Evolutionary conservation across 2,888 invertebrate genomes (phyloP).

Genomic region (Tetropium fuscum): DNA sequence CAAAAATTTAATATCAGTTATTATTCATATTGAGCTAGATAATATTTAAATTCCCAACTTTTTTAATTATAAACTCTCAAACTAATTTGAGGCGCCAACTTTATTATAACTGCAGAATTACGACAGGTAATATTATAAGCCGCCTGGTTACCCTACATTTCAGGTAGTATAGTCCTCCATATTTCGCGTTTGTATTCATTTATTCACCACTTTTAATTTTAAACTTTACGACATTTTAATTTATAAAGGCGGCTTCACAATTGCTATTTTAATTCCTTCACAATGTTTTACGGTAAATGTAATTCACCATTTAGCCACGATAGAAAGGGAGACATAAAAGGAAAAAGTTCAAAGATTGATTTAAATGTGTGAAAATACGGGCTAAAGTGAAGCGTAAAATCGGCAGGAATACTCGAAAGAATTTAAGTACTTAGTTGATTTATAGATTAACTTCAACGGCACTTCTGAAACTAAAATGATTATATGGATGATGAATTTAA

Average conservation of each 20-base stretch:
- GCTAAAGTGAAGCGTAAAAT: constrained; percentile 53
- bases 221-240: constrained; percentile 37
- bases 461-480: no score
- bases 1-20: no score
- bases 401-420: constrained; percentile 44
- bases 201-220: constrained; percentile 42
- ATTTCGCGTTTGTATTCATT: constrained; percentile 44
- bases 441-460: constrained; percentile 55
- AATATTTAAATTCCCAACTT: no score
- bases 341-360: constrained; percentile 43
- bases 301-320: no score
- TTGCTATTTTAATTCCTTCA: constrained; percentile 20
- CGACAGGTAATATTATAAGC: no score
- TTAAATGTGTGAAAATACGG: constrained; percentile 51
- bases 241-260: constrained; percentile 23
- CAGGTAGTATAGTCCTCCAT: constrained; percentile 30
- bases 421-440: constrained; percentile 54
- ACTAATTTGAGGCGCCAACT: no score
- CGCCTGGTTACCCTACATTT: constrained; percentile 22
- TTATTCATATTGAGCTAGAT: no score
- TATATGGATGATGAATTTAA: no score
- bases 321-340: no score
- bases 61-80: no score
- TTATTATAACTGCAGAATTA: no score
- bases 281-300: constrained; percentile 20